Evolutionary conservation across 2,113 vertebrate genomes (phyloP).

Genomic region (Clarias gariepinus): DNA sequence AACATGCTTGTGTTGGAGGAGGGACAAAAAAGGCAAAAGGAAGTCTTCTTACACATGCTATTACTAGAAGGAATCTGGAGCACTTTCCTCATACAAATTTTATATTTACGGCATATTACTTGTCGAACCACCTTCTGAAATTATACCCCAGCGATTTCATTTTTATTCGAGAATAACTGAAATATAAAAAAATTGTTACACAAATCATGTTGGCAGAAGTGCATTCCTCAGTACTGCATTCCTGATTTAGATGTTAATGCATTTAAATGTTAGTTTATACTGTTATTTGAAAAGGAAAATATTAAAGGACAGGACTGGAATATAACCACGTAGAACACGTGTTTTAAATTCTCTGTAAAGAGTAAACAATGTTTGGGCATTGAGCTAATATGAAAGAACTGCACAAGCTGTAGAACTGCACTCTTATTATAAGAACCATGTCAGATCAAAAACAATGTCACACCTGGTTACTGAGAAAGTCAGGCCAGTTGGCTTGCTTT

Average conservation of each 20-base stretch:
- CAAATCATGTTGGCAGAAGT: constrained; percentile 1
- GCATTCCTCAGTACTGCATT: not conserved
- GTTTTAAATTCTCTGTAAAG: not conserved
- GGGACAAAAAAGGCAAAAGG: not conserved
- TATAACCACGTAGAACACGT: not conserved
- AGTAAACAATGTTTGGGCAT: constrained; percentile 7
- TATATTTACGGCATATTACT: constrained; percentile 23
- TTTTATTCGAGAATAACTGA: constrained; percentile 36
- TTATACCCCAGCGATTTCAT: constrained; percentile 8
- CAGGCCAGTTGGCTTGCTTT: constrained; percentile 19
- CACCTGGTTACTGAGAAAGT: constrained; percentile 17
- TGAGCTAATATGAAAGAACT: not conserved
- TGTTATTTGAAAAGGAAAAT: not conserved
- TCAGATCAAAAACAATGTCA: constrained; percentile 26
- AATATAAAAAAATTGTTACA: constrained; percentile 25
- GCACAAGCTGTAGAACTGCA: not conserved
- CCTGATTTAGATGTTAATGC: constrained; percentile 41
- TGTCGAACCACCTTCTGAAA: constrained; percentile 11
- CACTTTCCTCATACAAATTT: constrained; percentile 5
- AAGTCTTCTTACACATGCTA: not conserved
- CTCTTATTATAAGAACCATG: not conserved
- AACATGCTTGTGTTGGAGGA: not conserved
- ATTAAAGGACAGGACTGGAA: not conserved
- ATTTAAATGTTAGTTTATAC: constrained; percentile 38
- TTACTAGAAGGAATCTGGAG: not conserved